Percentiles rank a stretch among this genome's conserved stretches.
Conservation (phyloP, 2,888 invertebrate species). For the Nowickia ferox region DNA sequence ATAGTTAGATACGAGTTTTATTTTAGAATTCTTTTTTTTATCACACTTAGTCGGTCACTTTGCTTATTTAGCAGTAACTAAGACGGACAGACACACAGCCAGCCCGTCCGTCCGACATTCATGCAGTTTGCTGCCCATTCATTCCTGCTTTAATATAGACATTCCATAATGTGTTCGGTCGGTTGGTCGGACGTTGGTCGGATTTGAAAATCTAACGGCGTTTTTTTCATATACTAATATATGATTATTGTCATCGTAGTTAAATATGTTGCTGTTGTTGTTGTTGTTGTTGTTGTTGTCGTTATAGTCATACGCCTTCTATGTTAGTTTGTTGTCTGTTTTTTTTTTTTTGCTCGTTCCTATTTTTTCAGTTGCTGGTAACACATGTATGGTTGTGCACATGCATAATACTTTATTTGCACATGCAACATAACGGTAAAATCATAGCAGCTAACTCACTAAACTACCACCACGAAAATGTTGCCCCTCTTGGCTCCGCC, state of each 20-base stretch:
- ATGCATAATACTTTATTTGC: constrained; percentile 64
- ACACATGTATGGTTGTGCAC: constrained; percentile 42
- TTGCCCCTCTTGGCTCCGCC: constrained; percentile 44
- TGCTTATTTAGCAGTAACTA: neutral
- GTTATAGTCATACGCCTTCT: constrained; percentile 63
- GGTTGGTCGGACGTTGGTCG: constrained; percentile 11
- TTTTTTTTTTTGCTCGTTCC: constrained; percentile 2
- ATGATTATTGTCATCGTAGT: constrained; percentile 63
- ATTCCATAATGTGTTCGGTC: constrained; percentile 40
- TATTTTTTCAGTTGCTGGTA: constrained; percentile 24
- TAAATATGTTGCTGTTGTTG: constrained; percentile 4
- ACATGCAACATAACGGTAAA: constrained; percentile 74
- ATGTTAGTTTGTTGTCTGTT: constrained; percentile 42
- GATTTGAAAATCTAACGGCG: constrained; percentile 62
- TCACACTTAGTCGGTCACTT: constrained; percentile 61
- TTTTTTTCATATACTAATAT: constrained; percentile 16
- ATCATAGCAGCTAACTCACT: constrained; percentile 74
- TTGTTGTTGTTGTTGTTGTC: constrained; percentile 27
- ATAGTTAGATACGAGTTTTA: constrained; percentile 27
- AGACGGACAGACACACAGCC: neutral
- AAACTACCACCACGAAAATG: constrained; percentile 38
- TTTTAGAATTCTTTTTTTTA: neutral
- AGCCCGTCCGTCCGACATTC: constrained; percentile 40
- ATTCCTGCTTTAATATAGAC: constrained; percentile 55
- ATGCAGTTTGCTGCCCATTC: constrained; percentile 47